These are phyloP conservation scores for Stomatorhinus ivindoensis DNA, from an alignment of 2,113 vertebrate species.

Conservation along the genomic window DNA sequence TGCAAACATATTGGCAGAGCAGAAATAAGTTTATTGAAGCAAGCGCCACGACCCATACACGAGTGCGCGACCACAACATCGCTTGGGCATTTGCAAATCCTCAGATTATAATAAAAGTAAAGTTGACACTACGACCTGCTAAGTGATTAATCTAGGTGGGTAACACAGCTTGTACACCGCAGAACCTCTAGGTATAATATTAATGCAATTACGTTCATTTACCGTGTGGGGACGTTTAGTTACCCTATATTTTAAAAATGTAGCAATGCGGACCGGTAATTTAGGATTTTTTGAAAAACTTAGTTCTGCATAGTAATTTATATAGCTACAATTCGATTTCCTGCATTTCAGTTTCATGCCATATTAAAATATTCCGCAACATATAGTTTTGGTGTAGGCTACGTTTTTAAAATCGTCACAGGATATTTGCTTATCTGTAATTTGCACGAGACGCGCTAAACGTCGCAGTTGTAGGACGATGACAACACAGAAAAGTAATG, in stretches of 20 bases:
- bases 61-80: background rate
- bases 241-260: slow-evolving; percentile 13
- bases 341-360: background rate
- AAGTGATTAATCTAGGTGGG: background rate
- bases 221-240: slow-evolving; percentile 1
- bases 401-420: background rate
- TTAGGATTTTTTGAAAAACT: background rate
- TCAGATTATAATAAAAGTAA: background rate
- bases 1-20: background rate
- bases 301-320: background rate
- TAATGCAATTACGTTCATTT: slow-evolving; percentile 5
- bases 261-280: background rate
- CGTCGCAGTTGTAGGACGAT: background rate
- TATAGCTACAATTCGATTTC: background rate
- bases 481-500: background rate
- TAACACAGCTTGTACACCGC: background rate
- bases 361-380: background rate
- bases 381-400: background rate
- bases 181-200: background rate
- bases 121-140: background rate
- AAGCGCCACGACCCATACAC: background rate
- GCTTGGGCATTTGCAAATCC: background rate
- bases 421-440: background rate
- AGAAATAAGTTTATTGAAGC: background rate
- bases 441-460: background rate